Evolutionary conservation across 2,888 invertebrate genomes (phyloP), one percentile per base, ranked within the genome.

Genomic region (Sericinus montela): DNA sequence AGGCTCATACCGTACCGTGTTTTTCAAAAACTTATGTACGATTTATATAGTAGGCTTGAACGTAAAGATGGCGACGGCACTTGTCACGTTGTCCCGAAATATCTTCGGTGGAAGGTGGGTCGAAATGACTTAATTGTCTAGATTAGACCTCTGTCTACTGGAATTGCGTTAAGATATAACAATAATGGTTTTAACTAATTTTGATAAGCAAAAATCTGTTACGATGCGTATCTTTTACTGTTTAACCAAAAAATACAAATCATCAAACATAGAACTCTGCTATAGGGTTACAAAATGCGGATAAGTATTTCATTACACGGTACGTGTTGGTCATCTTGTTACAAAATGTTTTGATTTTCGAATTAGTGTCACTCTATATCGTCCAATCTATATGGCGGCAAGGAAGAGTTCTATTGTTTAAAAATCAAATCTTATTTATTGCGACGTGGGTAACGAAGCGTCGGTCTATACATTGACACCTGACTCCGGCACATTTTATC

Each of bases 401-500:
- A 64, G 60, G 57, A 65, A 62, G 58, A 49, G n/a, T 55, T 54
- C 73, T 70, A 84, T 84, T 85, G 83, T 84, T 72, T 75, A 69
- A 68, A 68, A 72, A 81, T 84, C 83, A 80, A 82, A 75, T 75
- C 75, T 75, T 78, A 80, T 84, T 84, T 77, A 84, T 70, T 69
- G 69, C 65, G 72, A 69, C 68, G 64, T 62, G 56, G 59, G 57
- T 62, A 56, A 65, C 57, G 60, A 56, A 55, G 57, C 60, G 64
- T 60, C 64, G 68, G 66, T 53, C 66, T 60, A 59, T 56, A 62
- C 59, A 54, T 67, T 60, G 79, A 77, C 82, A 80, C 79, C 73
- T 79, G 80, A 82, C 67, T 76, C 74, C 67, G 63, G 60, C 55
- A 80, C 80, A 80, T 71, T 54, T 69, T 81, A 82, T 82, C 80